A percentile compares a stretch with the other conserved stretches of the same genome.
Conservation (phyloP, 2,888 invertebrate genomes). For the Ochlodes sylvanus region DNA sequence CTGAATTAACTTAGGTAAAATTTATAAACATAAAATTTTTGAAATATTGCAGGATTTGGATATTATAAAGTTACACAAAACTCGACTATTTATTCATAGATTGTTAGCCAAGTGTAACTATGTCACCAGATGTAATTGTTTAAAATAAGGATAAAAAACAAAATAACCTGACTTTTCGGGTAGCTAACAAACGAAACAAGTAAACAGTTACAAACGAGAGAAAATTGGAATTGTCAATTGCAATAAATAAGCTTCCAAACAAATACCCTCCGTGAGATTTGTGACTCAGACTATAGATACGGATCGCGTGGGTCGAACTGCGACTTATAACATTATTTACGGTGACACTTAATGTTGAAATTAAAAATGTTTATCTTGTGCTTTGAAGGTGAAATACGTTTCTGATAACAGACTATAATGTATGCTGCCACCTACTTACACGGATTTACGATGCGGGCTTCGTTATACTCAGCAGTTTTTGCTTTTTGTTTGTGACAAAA, state of each 20-base stretch:
- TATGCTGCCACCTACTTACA: slow-evolving; percentile 67
- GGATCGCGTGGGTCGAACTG: slow-evolving; percentile 57
- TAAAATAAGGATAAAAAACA: no score
- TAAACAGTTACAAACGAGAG: neutral
- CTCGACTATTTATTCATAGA: no score
- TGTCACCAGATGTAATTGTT: no score
- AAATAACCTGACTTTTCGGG: no score
- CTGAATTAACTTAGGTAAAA: no score
- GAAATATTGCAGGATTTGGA: no score
- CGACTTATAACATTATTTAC: slow-evolving; percentile 60
- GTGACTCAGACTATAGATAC: slow-evolving; percentile 45
- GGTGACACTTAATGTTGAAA: slow-evolving; percentile 58
- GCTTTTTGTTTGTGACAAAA: slow-evolving; percentile 22
- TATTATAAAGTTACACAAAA: no score
- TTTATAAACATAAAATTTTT: no score
- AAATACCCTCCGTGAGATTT: neutral
- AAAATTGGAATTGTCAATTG: neutral
- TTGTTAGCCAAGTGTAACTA: no score
- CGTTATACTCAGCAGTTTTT: slow-evolving; percentile 9
- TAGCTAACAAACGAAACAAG: neutral
- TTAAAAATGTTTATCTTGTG: slow-evolving; percentile 53
- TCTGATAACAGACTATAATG: slow-evolving; percentile 53
- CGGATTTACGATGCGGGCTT: slow-evolving; percentile 46
- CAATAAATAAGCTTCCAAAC: neutral
- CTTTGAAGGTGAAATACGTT: slow-evolving; percentile 60